A percentile compares a stretch with the other conserved stretches of the same genome.
phyloP scores from a whole-genome alignment of 2,113 vertebrate genomes.

The Nerophis lumbriciformis region DNA sequence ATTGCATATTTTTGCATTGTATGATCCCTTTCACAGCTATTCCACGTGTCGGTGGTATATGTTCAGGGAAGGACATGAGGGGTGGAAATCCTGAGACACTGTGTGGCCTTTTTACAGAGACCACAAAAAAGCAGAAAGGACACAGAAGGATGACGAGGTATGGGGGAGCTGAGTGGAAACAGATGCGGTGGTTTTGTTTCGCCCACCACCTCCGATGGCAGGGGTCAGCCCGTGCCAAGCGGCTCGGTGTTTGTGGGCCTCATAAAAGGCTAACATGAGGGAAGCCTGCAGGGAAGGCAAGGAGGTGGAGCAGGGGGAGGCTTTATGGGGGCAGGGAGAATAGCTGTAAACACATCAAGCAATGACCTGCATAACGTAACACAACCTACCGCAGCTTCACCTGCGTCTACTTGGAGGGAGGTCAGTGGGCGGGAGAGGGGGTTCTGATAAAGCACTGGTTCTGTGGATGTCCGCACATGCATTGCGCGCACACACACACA shows the following conservation, averaged over 20 bases:
- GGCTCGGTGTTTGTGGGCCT: constrained; percentile 41
- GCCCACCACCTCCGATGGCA: constrained; percentile 45
- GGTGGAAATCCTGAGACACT: constrained; percentile 73
- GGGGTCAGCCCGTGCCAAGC: constrained; percentile 44
- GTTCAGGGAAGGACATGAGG: constrained; percentile 33
- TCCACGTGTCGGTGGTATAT: constrained; percentile 34
- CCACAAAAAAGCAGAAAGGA: constrained; percentile 60
- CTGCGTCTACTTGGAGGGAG: constrained; percentile 28
- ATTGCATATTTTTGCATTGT: constrained; percentile 79
- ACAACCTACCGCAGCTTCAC: constrained; percentile 52
- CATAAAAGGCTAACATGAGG: constrained; percentile 41
- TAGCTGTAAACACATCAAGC: constrained; percentile 62
- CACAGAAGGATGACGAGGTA: constrained; percentile 48
- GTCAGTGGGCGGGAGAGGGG: constrained; percentile 11
- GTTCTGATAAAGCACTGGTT: constrained; percentile 37
- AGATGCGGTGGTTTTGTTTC: constrained; percentile 51
- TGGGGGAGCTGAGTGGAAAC: constrained; percentile 41
- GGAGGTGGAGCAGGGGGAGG: constrained; percentile 22
- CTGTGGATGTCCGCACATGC: constrained; percentile 26
- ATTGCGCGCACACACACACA: background rate
- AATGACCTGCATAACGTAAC: constrained; percentile 53
- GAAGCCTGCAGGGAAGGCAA: constrained; percentile 36
- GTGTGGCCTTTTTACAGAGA: constrained; percentile 55
- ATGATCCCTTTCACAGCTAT: constrained; percentile 74
- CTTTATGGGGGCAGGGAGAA: constrained; percentile 28